Base-by-base conservation (phyloP, 2,113 vertebrate genomes). In the Psittacara wagleri region DNA sequence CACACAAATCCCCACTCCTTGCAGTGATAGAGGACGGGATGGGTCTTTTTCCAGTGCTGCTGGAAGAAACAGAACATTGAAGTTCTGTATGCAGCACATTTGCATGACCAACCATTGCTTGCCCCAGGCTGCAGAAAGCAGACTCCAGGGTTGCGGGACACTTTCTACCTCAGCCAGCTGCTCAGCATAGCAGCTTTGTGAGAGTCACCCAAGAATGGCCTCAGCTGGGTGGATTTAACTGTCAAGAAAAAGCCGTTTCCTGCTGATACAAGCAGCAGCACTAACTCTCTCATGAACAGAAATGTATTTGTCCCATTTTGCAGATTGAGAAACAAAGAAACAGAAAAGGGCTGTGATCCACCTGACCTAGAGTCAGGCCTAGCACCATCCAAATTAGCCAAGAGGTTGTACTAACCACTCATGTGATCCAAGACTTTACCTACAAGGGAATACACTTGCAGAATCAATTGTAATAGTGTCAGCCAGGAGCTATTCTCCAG, bases 201-300 rank as follows among this genome's bases (percentile, higher is more conserved):
- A 92, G 72, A 90, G 39, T 74, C 41, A 49, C 44, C n/a, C 54
- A 43, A 69, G 63, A 77, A 51, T 0, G 0, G 68, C 82, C 46
- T 91, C 91, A 92, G 66, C 74, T 88, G 85, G 59, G 67, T 37
- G 74, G 46, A 78, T 75, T 91, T 66, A 90, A 76, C 91, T 83
- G 51, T 75, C 74, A 93, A 86, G 78, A 93, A 88, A 82, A 62
- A 85, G 66, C 41, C 11, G 0, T 90, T 96, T 96, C 92, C 92
- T 95, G 85, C 70, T 68, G 59, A 23, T 90, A 22, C 9, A 33
- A 92, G 64, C 64, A 76, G 72, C 43, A 86, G 69, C 55, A 44
- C 46, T 22, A 43, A 49, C 73, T 82, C 73, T 39, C 52, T 72
- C 43, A 76, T 78, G 70, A 28, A 54, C 31, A 82, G 24, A 72